phyloP scores from a whole-genome alignment of 2,888 invertebrate species.

The Thecophora atra region DNA sequence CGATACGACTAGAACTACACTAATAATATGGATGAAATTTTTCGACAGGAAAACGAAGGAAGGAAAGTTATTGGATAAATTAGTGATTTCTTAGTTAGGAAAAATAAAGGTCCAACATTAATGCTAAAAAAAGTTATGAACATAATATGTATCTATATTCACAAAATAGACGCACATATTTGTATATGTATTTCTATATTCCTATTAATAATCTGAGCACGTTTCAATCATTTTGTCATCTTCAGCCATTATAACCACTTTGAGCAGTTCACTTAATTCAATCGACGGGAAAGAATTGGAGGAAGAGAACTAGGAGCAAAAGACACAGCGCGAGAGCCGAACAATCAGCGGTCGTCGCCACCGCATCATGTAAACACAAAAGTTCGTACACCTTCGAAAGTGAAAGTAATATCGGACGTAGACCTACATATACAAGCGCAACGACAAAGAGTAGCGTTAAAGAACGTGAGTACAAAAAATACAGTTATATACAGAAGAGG shows the following conservation, averaged over 20 bases:
- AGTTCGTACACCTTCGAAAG: slow-evolving; percentile 67
- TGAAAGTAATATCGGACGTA: slow-evolving; percentile 67
- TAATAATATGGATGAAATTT: no score
- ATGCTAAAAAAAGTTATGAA: no score
- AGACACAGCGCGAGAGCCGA: slow-evolving; percentile 14
- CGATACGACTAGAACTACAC: no score
- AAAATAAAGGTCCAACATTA: no score
- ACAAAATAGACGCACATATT: no score
- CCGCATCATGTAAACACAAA: slow-evolving; percentile 58
- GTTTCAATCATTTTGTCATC: slow-evolving; percentile 6
- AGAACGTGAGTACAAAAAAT: slow-evolving; percentile 39
- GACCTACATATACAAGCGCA: slow-evolving; percentile 64
- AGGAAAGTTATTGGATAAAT: no score
- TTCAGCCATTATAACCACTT: neutral
- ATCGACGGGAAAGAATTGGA: neutral
- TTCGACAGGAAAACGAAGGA: no score
- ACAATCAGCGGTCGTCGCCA: slow-evolving; percentile 15
- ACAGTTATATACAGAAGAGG: slow-evolving; percentile 44
- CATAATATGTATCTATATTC: no score
- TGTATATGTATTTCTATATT: no score
- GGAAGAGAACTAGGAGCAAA: neutral
- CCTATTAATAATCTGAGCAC: neutral
- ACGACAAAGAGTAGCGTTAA: neutral
- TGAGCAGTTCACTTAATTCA: slow-evolving; percentile 3
- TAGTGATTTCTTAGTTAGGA: no score